Evolutionary conservation across 2,888 invertebrate genomes (phyloP).

Genomic region (Xanthia icteritia): DNA sequence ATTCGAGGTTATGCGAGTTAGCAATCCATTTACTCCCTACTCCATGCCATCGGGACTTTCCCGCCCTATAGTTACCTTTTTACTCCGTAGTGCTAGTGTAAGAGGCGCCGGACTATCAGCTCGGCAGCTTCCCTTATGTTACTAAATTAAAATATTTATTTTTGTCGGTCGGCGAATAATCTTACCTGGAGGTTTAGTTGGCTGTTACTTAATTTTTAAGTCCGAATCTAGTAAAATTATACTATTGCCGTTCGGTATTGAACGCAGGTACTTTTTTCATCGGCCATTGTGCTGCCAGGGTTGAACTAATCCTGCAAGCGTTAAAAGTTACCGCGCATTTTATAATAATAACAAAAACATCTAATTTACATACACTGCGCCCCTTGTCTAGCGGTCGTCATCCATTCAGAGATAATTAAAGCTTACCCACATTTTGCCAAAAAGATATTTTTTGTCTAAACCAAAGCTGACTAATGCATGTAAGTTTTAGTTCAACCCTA

Average conservation of each 20-base stretch:
- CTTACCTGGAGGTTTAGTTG: constrained; percentile 51
- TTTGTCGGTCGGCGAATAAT: constrained; percentile 45
- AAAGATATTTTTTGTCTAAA: constrained; percentile 1
- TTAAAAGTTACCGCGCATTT: not conserved
- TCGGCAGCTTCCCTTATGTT: constrained; percentile 38
- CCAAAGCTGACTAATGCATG: constrained; percentile 27
- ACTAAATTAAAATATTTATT: constrained; percentile 60
- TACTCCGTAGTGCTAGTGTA: constrained; percentile 53
- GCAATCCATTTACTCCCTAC: constrained; percentile 30
- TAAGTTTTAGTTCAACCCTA: constrained; percentile 34
- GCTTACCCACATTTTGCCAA: not conserved
- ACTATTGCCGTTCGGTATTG: constrained; percentile 27
- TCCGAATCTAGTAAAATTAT: constrained; percentile 57
- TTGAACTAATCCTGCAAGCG: constrained; percentile 38
- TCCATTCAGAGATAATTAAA: constrained; percentile 19
- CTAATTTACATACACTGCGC: too few species aligned
- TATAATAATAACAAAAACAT: not conserved
- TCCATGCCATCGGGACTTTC: constrained; percentile 35
- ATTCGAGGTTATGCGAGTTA: not conserved
- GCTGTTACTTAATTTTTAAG: constrained; percentile 67
- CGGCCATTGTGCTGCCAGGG: constrained; percentile 23
- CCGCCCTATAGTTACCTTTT: constrained; percentile 60
- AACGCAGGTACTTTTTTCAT: constrained; percentile 24
- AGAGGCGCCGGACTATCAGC: constrained; percentile 21
- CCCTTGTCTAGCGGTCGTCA: not conserved